phyloP scores from a whole-genome alignment of 2,113 vertebrate species.

The Orthonyx spaldingii region DNA sequence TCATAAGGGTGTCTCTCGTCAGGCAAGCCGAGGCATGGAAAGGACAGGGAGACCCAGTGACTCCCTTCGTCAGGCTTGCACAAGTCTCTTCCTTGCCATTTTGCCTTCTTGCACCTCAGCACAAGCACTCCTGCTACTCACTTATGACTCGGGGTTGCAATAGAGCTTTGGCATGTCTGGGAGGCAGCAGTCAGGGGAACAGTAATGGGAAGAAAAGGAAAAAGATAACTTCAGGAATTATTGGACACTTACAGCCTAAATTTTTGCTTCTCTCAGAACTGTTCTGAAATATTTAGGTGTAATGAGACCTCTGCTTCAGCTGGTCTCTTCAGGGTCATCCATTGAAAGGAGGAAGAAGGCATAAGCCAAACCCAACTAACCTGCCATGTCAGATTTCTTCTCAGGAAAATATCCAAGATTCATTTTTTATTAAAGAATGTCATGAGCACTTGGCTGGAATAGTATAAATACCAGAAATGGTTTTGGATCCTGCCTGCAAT shows the following conservation, averaged over 20 bases:
- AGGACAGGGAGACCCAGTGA: not conserved
- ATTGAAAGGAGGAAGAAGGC: not conserved
- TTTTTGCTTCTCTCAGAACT: not conserved
- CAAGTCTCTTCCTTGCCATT: not conserved
- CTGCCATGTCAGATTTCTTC: not conserved
- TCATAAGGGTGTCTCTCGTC: not conserved
- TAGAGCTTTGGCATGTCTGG: not conserved
- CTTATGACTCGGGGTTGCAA: not conserved
- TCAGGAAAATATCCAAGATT: not conserved
- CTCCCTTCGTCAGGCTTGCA: not conserved
- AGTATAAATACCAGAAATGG: not conserved
- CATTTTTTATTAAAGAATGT: not conserved
- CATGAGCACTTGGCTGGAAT: not conserved
- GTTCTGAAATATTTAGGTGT: not conserved
- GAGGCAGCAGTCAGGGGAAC: not conserved
- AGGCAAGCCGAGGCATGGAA: not conserved
- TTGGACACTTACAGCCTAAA: not conserved
- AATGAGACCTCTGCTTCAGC: not conserved
- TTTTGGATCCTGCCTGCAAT: not conserved
- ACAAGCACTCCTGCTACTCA: fast-evolving
- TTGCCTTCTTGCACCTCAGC: not conserved
- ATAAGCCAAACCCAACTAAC: not conserved
- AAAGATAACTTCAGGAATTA: not conserved
- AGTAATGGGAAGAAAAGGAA: not conserved
- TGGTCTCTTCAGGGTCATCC: not conserved